Evolutionary conservation across 30 jellyfish, hydroid and myxozoan species (phyloP), one percentile per base, ranked within the genome.

Genomic region (Aurelia sp.): DNA sequence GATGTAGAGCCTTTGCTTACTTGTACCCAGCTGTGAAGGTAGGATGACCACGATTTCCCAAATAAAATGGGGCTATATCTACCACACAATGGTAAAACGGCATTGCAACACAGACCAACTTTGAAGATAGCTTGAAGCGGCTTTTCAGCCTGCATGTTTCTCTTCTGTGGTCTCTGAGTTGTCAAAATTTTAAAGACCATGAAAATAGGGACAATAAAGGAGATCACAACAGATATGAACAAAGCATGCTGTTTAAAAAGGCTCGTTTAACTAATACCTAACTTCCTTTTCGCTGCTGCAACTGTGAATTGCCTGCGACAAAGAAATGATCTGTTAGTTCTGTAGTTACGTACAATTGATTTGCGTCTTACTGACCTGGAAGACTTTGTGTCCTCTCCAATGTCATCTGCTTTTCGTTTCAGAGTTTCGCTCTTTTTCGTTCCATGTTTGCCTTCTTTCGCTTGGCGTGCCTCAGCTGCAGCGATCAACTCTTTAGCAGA

Each of bases 381-480:
- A 27, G 95, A 8, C 57, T 53, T 52, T 62, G 52, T 52, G 22
- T 75, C 84, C 24, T 69, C 91, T 3, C 44, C 78, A 31, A 69
- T n/a, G 0, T 52, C 88, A 31, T 81, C 91, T 69, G 91, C 97
- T 64, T 90, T 90, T 44, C 94, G 66, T 52, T 81, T 82, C 80
- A 78, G 66, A 66, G 90, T 21, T 18, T 88, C 96, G 59, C n/a
- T 62, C 82, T 64, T 73, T 20, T 76, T 68, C 1, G 22, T 63
- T 3, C 60, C 78, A 47, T 8, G 57, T 51, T 21, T 40, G 15
- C 61, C 52, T 8, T 53, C 81, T 17, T 22, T 76, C 69, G 22
- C 33, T 0, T 88, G 91, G 3, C 97, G 86, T 8, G 87, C 97
- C 75, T 90, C 97, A 13, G 97, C 97, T 15, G 88, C 94, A 2